phyloP scores from a whole-genome alignment of 2,888 invertebrate genomes.

The Raillietiella orientalis region DNA sequence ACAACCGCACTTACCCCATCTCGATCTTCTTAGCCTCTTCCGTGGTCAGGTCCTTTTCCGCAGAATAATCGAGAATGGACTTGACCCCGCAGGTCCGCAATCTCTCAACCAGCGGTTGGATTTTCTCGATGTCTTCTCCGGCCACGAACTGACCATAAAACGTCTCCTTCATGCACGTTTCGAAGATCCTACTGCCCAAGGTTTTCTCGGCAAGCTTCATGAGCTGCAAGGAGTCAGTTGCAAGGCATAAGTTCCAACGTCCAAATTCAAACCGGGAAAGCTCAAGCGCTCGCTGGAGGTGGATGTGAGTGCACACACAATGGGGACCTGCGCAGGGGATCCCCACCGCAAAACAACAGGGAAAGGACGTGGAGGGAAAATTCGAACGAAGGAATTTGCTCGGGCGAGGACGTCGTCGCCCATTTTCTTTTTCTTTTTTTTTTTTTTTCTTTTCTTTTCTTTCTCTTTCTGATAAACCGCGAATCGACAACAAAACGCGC shows the following conservation, averaged over 20 bases:
- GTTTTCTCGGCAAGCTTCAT: constrained; percentile 42
- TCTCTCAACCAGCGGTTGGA: constrained; percentile 48
- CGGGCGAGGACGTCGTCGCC: no score
- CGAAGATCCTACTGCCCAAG: constrained; percentile 50
- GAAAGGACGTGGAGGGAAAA: no score
- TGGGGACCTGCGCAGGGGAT: neutral
- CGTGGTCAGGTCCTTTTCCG: constrained; percentile 74
- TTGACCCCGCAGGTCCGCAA: constrained; percentile 86
- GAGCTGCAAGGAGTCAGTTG: constrained; percentile 22
- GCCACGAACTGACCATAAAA: constrained; percentile 99
- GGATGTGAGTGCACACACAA: neutral
- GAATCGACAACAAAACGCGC: constrained; percentile 1
- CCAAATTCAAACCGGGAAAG: constrained; percentile 1
- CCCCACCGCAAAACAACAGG: neutral
- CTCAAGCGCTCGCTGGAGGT: no score
- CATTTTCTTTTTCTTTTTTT: no score
- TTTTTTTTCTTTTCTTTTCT: no score
- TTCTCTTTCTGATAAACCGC: no score
- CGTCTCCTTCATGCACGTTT: constrained; percentile 54
- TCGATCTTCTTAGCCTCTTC: constrained; percentile 82
- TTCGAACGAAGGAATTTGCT: no score
- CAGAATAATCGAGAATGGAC: constrained; percentile 92
- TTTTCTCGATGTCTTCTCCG: constrained; percentile 63
- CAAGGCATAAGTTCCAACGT: neutral
- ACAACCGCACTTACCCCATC: constrained; percentile 37